Percentiles rank a stretch among this genome's conserved stretches.
Evolutionary conservation across 2,113 vertebrate genomes (phyloP).

Genomic region (Sapajus apella): DNA sequence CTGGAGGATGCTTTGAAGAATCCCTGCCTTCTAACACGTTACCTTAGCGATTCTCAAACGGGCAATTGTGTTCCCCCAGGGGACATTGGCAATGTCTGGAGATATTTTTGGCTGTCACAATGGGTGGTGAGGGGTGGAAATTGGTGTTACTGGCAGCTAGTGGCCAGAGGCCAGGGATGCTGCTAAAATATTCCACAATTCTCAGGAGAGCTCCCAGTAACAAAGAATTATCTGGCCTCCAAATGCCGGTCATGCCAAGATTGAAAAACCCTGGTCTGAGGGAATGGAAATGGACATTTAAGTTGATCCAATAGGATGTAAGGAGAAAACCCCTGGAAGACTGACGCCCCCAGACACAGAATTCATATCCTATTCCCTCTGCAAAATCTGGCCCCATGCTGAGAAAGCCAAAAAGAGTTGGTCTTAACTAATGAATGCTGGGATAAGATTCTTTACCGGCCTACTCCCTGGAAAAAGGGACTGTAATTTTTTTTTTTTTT

Average conservation of each 20-base stretch:
- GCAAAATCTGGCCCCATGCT: neutral
- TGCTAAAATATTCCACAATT: neutral
- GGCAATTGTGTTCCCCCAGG: neutral
- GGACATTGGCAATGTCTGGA: neutral
- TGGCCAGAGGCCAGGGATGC: neutral
- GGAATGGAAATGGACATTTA: neutral
- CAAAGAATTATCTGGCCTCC: neutral
- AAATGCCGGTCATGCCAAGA: neutral
- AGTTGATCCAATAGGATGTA: neutral
- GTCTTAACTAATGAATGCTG: neutral
- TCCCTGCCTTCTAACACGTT: neutral
- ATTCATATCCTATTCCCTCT: neutral
- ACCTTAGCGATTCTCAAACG: neutral
- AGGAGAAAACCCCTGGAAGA: neutral
- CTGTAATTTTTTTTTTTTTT: too few relatives aligned
- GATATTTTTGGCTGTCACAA: neutral
- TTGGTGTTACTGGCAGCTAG: neutral
- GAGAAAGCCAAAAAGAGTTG: neutral
- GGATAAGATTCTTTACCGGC: accelerated
- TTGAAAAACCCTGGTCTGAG: neutral
- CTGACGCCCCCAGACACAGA: neutral
- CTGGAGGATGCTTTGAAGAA: neutral
- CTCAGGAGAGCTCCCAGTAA: neutral
- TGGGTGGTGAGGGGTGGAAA: too few relatives aligned
- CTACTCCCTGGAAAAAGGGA: neutral